Evolutionary conservation across 2,797 vertebrate genomes (phyloP).

Genomic region (Mionectes olivaceus): DNA sequence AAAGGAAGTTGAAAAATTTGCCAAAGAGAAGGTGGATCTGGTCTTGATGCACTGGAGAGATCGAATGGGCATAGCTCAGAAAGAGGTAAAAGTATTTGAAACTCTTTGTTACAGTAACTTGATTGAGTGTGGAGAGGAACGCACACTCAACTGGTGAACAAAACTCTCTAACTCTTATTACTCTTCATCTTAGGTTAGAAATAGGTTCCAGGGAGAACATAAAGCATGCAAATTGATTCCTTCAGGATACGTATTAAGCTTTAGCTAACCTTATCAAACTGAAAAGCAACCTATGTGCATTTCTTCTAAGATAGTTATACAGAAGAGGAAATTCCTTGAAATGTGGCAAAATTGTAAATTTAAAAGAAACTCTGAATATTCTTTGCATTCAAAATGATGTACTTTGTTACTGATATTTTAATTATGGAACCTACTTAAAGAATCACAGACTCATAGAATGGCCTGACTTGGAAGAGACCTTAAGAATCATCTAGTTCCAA

Average conservation of each 20-base stretch:
- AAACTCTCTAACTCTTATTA: not conserved
- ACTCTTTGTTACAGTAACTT: not conserved
- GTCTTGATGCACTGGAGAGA: constrained; percentile 99
- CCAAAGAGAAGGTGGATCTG: constrained; percentile 97
- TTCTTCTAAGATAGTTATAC: not conserved
- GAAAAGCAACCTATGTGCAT: not conserved
- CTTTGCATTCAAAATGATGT: not conserved
- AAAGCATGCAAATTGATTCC: not conserved
- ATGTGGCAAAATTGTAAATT: not conserved
- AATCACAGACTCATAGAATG: not conserved
- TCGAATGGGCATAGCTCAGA: constrained; percentile 98
- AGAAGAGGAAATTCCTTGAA: not conserved
- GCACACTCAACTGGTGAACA: not conserved
- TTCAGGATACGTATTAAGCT: not conserved
- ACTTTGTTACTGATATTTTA: not conserved
- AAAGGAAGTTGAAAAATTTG: constrained; percentile 99
- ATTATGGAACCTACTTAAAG: not conserved
- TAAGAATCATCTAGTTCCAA: not conserved
- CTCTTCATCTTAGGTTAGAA: not conserved
- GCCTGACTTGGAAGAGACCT: not conserved
- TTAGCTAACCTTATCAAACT: not conserved
- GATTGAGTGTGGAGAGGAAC: not conserved
- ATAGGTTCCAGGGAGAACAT: not conserved
- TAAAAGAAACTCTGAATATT: not conserved
- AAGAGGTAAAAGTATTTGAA: constrained; percentile 87